These are phyloP conservation scores for Gnathonemus echidnorhynchus DNA, from an alignment of 2,113 vertebrate genomes.

Conservation along the genomic window DNA sequence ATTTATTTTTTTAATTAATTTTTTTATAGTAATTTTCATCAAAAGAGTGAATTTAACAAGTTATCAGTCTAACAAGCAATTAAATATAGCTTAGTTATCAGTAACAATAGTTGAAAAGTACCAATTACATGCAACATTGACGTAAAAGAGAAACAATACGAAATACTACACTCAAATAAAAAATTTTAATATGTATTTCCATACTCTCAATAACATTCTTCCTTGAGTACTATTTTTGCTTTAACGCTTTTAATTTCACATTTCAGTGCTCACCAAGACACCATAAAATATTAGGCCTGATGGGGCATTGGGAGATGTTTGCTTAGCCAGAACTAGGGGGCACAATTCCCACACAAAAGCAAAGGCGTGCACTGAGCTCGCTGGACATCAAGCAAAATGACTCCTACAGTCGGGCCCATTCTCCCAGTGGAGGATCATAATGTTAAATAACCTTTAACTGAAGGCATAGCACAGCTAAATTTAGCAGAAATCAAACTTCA, in stretches of 20 bases:
- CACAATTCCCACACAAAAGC: background rate
- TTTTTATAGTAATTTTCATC: background rate
- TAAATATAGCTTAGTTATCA: background rate
- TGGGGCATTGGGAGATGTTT: background rate
- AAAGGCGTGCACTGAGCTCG: background rate
- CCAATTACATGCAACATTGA: background rate
- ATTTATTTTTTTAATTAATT: background rate
- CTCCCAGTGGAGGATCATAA: background rate
- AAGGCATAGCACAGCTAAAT: background rate
- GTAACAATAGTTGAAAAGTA: background rate
- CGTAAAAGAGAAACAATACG: background rate
- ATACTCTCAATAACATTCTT: background rate
- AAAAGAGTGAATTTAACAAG: background rate
- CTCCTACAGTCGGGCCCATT: background rate
- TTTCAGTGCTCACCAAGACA: background rate
- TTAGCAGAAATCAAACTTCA: background rate
- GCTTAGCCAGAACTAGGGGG: background rate
- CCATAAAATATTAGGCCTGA: background rate
- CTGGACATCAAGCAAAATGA: background rate
- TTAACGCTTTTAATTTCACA: background rate
- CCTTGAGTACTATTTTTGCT: background rate
- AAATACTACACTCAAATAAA: background rate
- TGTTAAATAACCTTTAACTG: background rate
- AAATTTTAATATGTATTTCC: background rate
- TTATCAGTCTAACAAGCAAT: background rate